phyloP scores from a whole-genome alignment of 2,888 invertebrate species.

The Actias luna region DNA sequence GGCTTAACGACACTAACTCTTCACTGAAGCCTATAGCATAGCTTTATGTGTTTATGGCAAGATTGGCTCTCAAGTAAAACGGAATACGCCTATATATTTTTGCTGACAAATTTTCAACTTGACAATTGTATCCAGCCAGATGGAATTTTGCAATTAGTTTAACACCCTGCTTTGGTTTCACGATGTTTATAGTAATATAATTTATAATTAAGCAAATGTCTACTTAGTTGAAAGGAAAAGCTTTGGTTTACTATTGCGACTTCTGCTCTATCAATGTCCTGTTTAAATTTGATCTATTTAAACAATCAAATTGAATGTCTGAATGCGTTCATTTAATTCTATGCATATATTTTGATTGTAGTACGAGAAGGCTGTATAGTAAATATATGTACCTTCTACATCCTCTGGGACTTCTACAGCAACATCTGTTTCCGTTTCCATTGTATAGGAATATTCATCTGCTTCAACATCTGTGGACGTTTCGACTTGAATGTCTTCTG shows the following conservation, averaged over 20 bases:
- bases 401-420: conserved; percentile 46
- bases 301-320: not conserved
- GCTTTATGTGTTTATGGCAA: too few species aligned
- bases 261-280: not conserved
- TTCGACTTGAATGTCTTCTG: conserved; percentile 25
- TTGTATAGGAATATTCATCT: conserved; percentile 5
- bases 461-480: conserved; percentile 6
- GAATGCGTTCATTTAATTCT: not conserved
- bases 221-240: too few species aligned
- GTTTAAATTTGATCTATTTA: not conserved
- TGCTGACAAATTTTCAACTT: too few species aligned
- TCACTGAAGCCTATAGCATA: too few species aligned
- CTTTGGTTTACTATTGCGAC: not conserved
- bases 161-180: too few species aligned
- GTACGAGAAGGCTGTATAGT: not conserved
- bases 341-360: not conserved
- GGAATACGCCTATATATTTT: too few species aligned
- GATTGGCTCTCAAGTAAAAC: too few species aligned
- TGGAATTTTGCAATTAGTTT: too few species aligned
- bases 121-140: too few species aligned
- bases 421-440: conserved; percentile 16
- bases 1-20: too few species aligned
- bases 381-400: conserved; percentile 36
- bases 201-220: too few species aligned
- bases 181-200: too few species aligned